A percentile compares a stretch with the other conserved stretches of the same genome.
Evolutionary conservation across 2,797 vertebrate genomes (phyloP).

Genomic region (Lutra lutra): DNA sequence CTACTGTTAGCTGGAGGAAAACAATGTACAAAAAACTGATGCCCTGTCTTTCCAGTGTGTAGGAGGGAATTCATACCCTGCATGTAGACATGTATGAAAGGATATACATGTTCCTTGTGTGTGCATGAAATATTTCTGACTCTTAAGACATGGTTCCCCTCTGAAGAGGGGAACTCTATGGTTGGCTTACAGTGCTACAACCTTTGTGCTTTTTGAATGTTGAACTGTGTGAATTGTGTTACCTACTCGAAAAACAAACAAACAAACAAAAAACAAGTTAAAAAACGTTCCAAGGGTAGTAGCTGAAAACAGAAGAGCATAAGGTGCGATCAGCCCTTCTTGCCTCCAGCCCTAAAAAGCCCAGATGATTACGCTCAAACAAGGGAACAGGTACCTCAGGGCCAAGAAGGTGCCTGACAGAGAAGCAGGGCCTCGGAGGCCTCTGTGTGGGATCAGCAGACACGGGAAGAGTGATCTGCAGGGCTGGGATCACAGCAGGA

Average conservation of each 20-base stretch:
- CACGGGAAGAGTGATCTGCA: not conserved
- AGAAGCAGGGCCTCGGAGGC: not conserved
- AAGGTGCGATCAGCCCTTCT: not conserved
- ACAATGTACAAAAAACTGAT: not conserved
- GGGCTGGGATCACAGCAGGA: not conserved
- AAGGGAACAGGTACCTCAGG: not conserved
- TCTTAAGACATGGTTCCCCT: not conserved
- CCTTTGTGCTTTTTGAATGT: not conserved
- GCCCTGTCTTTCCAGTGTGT: not conserved
- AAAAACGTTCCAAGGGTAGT: not conserved
- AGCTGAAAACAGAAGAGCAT: not conserved
- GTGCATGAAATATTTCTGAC: not conserved
- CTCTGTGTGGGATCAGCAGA: not conserved
- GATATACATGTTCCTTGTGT: not conserved
- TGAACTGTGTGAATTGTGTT: not conserved
- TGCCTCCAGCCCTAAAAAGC: not conserved
- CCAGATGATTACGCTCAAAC: not conserved
- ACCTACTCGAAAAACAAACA: not conserved
- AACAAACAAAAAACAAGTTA: not conserved
- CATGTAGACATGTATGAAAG: not conserved
- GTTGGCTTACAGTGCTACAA: not conserved
- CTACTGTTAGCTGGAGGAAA: not conserved
- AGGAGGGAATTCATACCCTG: not conserved
- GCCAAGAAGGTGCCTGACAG: not conserved
- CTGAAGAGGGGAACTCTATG: not conserved